Conservation (phyloP, 2,797 vertebrate species). For the Gambelia wislizenii region DNA sequence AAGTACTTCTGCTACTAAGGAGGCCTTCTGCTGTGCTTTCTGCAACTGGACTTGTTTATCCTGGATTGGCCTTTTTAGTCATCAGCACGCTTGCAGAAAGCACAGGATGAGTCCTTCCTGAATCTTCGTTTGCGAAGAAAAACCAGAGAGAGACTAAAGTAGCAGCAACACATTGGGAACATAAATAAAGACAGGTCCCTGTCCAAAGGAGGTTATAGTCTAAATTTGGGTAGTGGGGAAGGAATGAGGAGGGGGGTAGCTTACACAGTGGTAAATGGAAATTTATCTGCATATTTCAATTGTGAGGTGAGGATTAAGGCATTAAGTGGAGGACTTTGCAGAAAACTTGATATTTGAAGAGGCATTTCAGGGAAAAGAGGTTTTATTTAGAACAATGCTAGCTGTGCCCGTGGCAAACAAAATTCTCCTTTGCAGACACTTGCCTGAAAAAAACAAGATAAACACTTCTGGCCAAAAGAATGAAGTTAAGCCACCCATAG, state of each 20-base stretch:
- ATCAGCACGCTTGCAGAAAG: no score
- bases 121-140: no score
- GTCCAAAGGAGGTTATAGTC: background rate
- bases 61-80: no score
- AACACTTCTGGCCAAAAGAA: constrained; percentile 36
- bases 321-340: background rate
- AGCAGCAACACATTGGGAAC: background rate
- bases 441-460: constrained; percentile 39
- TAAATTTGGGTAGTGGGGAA: background rate
- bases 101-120: no score
- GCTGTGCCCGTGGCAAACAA: constrained; percentile 26
- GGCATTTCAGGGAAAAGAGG: background rate
- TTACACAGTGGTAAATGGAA: background rate
- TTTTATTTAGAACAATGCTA: background rate
- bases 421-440: constrained; percentile 29
- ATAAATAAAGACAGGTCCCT: background rate
- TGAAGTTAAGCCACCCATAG: constrained; percentile 43
- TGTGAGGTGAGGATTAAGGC: background rate
- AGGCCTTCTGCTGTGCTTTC: no score
- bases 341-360: background rate
- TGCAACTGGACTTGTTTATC: no score
- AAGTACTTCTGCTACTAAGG: no score
- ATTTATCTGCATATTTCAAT: background rate
- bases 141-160: no score
- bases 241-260: background rate